A percentile compares a stretch with the other conserved stretches of the same genome.
These are phyloP conservation scores for Rhipidura dahli DNA, from an alignment of 2,113 vertebrate species.

Conservation along the genomic window DNA sequence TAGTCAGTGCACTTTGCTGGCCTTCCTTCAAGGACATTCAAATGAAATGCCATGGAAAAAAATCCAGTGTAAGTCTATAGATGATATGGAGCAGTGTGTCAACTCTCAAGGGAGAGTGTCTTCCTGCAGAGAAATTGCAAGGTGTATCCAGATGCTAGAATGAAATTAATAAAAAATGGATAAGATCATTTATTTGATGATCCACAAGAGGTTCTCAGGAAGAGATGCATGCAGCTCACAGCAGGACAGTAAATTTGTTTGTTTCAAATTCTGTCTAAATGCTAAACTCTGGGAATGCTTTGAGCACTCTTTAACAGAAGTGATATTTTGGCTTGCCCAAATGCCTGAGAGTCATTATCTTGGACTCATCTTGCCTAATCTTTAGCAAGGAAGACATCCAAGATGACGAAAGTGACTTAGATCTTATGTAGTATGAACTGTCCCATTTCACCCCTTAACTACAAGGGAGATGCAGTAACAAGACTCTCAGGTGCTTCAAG, in stretches of 20 bases:
- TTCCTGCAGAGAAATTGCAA: background rate
- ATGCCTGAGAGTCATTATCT: background rate
- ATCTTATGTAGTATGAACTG: background rate
- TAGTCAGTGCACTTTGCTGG: background rate
- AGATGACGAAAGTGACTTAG: background rate
- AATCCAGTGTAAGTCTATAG: fast-evolving
- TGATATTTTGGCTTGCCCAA: background rate
- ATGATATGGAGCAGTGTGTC: fast-evolving
- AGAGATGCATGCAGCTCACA: background rate
- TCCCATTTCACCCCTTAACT: background rate
- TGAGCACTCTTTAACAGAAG: background rate
- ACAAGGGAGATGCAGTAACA: background rate
- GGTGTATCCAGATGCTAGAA: background rate
- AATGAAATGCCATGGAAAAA: background rate
- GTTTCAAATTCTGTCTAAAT: background rate
- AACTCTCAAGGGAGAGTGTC: background rate
- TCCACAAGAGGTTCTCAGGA: background rate
- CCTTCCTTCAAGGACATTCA: background rate
- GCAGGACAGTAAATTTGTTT: background rate
- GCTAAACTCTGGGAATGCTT: background rate
- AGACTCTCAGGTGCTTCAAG: background rate
- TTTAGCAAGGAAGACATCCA: background rate
- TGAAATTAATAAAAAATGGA: background rate
- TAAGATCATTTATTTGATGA: background rate
- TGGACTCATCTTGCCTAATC: background rate